Base-by-base conservation (phyloP, 2,888 invertebrate genomes). In the Selenia dentaria region DNA sequence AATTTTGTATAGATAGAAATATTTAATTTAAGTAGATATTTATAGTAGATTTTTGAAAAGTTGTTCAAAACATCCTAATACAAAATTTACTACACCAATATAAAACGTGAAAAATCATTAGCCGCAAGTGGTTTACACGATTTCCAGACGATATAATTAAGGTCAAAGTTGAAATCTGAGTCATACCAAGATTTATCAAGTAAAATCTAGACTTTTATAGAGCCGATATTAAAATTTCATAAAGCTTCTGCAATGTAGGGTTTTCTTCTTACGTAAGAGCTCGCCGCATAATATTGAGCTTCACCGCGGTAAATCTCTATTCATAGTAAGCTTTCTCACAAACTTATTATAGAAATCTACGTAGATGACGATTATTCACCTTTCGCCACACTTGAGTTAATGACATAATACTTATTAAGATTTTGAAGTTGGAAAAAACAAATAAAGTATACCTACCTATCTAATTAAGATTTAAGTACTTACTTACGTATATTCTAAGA, bases 141-240 rank as follows among this genome's bases (percentile, higher is more conserved):
- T 37, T 54, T 47, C 42, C 50, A 51, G 48, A 32, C 39, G 50
- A 28, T 16, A 20, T 11, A 29, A 36, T 42, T 20, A 42, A 38
- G 38, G 41, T 24, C 28, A 38, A 33, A 47, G 37, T 44, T 42
- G 31, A 37, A 44, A 47, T 43, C 26, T 34, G 38, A 42, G 44
- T 38, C 12, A 29, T 13, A 18, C 16, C 22, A 32, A 52, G 60
- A 59, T 61, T 62, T 57, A 62, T 62, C 44, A 54, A 62, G 59
- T 67, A 64, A 65, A 70, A 57, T 55, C 57, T 58, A 55, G 52
- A 67, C 67, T 72, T 70, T 68, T 63, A 63, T 65, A 63, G 62
- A 61, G 60, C 60, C 58, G 66, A 74, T 82, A 83, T 83, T 77
- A 83, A 83, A 82, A 74, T 79, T 83, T 82, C 74, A 81, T 71